phyloP scores from a whole-genome alignment of 1,140 invertebrate species.

The Melitaea cinxia region DNA sequence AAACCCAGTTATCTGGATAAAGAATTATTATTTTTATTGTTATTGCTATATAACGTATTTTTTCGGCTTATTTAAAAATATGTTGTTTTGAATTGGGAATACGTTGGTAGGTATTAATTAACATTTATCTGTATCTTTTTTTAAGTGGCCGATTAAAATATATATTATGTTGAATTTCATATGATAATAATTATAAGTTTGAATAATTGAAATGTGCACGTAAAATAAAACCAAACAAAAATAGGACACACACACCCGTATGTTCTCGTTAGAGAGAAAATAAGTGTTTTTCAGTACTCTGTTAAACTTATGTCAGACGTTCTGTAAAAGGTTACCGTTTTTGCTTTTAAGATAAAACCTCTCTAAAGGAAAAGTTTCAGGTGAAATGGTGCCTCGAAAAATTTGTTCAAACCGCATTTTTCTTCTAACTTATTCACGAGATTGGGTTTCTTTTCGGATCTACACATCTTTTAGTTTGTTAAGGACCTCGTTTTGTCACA shows the following conservation, averaged over 20 bases:
- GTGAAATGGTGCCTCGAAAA: slow-evolving; percentile 29
- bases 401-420: slow-evolving; percentile 34
- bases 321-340: slow-evolving; percentile 37
- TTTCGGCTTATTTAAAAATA: no score
- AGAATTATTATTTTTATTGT: not conserved
- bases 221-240: not conserved
- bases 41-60: no score
- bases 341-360: slow-evolving; percentile 43
- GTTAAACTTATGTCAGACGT: slow-evolving; percentile 33
- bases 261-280: slow-evolving; percentile 8
- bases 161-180: no score
- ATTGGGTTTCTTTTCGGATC: slow-evolving; percentile 26
- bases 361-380: slow-evolving; percentile 38
- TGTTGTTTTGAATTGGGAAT: no score
- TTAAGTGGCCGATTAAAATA: no score
- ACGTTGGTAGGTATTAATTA: no score
- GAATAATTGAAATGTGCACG: not conserved
- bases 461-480: slow-evolving; percentile 22
- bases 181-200: no score
- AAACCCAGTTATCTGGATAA: no score
- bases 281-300: slow-evolving; percentile 23
- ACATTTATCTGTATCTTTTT: no score
- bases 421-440: slow-evolving; percentile 34
- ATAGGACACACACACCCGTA: not conserved
- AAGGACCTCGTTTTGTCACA: not conserved